Base-by-base conservation (phyloP, 2,113 vertebrate genomes). In the Rhinichthys klamathensis region DNA sequence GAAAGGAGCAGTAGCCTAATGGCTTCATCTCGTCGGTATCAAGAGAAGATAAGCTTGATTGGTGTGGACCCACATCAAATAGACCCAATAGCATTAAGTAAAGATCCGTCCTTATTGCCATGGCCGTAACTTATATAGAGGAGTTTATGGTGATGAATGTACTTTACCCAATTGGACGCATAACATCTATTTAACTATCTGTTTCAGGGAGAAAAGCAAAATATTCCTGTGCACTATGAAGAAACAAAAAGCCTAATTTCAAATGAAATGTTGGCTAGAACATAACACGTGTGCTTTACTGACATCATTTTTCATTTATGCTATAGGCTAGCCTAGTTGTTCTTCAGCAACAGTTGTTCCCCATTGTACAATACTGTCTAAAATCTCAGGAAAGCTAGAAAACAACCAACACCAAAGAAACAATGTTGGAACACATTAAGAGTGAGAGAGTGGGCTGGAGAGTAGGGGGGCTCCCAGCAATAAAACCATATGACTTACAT, bases 401-500 rank as follows among this genome's bases (percentile, higher is more conserved):
- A 88, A 93, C 91, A 85, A 88, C 46, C 87, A 88, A 91, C 65
- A 84, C 65, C 83, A 88, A 78, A 88, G 88, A 63, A 46, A 49
- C 82, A 84, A 87, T 88, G 82, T 65, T 51, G 51, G 58, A 84
- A 80, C 67, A 49, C 83, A 84, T 89, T 89, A 86, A 58, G 49
- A 80, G 63, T 73, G 82, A 86, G 74, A 87, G 87, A 84, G 75
- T 84, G 76, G 58, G 67, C 60, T 65, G 54, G 44, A 80, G 77
- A 81, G 84, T 87, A 81, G 88, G 84, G 60, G 38, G 80, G 86
- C 84, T 77, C 1, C 16, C 51, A 88, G 91, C 88, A 91, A 94
- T 92, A 91, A 90, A 92, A 89, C 79, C 85, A 85, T 85, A 92
- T 89, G 91, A 93, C 90, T 92, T 91, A 91, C 85, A 90, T 91